A percentile compares a stretch with the other conserved stretches of the same genome.
Evolutionary conservation across 2,797 vertebrate genomes (phyloP).

Genomic region (Philypnodon macrostomus): DNA sequence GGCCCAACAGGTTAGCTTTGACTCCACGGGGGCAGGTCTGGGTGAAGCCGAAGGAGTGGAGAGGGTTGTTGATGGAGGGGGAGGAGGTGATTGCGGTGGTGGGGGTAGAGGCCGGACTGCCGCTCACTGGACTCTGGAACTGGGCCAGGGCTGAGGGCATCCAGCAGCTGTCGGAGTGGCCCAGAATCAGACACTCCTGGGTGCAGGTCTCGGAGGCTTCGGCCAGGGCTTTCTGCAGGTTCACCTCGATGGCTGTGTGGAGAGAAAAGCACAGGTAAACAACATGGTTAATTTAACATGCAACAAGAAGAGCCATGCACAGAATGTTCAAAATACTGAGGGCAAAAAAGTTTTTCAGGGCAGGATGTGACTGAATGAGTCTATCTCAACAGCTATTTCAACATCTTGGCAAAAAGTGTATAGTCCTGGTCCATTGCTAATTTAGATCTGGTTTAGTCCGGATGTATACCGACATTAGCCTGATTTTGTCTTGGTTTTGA

Average conservation of each 20-base stretch:
- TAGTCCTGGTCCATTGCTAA: no score
- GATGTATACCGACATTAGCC: no score
- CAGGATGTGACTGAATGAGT: no score
- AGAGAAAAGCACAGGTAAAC: conserved; percentile 27
- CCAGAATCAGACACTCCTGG: conserved; percentile 95
- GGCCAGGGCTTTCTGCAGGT: conserved; percentile 90
- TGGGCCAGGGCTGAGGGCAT: conserved; percentile 91
- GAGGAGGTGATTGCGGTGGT: conserved; percentile 62
- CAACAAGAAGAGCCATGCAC: no score
- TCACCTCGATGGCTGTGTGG: conserved; percentile 89
- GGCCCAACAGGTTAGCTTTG: conserved; percentile 73
- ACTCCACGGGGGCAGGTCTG: conserved; percentile 81
- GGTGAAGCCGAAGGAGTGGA: conserved; percentile 84
- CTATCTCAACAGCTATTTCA: no score
- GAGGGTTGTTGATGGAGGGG: conserved; percentile 60
- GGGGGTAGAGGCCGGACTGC: conserved; percentile 63
- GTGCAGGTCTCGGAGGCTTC: conserved; percentile 97
- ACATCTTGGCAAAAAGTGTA: no score
- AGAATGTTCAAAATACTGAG: no score
- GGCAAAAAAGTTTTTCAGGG: no score
- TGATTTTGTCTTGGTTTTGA: no score
- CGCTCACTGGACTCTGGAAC: conserved; percentile 79
- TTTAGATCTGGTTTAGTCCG: no score
- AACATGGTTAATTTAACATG: conserved; percentile 24
- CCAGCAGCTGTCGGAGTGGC: conserved; percentile 98